Evolutionary conservation across 2,113 vertebrate species (phyloP).

Genomic region (Eurypyga helias): DNA sequence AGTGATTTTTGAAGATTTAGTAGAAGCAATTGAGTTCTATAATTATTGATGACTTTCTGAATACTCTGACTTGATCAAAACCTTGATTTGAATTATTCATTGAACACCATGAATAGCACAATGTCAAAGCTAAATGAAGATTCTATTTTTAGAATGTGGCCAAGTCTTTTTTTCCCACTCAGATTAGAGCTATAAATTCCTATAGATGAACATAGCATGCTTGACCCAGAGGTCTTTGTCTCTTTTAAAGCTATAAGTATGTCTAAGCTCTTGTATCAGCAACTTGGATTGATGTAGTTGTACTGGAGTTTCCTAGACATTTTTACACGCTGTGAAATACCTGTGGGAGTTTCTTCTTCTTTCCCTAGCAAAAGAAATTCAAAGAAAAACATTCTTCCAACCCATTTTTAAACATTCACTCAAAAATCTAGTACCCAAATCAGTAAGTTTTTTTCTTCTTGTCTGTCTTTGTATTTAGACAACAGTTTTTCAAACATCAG

Average conservation of each 20-base stretch:
- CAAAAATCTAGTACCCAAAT: not conserved
- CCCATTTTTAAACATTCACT: not conserved
- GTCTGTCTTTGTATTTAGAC: not conserved
- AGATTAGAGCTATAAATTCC: not conserved
- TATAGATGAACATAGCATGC: not conserved
- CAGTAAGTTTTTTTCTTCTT: not conserved
- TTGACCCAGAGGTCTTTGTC: not conserved
- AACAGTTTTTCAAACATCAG: not conserved
- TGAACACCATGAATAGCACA: not conserved
- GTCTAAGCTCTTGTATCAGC: not conserved
- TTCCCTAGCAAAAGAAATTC: not conserved
- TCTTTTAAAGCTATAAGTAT: not conserved
- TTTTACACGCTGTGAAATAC: not conserved
- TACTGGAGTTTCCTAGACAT: not conserved
- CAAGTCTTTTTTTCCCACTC: not conserved
- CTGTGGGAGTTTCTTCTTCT: not conserved
- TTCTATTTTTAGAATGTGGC: not conserved
- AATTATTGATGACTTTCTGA: slow-evolving; percentile 16
- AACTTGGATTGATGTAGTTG: not conserved
- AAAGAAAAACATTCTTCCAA: not conserved
- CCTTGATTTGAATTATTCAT: not conserved
- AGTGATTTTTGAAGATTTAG: not conserved
- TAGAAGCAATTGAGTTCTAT: not conserved
- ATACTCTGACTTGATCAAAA: not conserved
- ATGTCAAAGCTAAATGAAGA: not conserved